Evolutionary conservation across 2,113 vertebrate species (phyloP), one percentile per base, ranked within the genome.

Genomic region (Agapornis roseicollis): DNA sequence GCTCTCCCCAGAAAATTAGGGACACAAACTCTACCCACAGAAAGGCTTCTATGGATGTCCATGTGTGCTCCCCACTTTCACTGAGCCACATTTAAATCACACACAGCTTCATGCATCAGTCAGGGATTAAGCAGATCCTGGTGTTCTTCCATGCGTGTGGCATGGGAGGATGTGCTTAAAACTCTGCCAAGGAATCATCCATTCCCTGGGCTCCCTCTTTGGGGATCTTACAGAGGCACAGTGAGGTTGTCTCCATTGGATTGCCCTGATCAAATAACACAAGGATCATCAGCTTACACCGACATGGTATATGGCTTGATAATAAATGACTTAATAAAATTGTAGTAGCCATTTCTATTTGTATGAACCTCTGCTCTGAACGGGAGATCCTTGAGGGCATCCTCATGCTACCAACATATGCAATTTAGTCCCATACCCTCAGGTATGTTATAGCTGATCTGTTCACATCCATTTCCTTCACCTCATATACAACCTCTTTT

Each of bases 51-150:
- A 19, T 3, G 20, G 23, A 35, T 20, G 53, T 41, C 61, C 41
- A 24, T 58, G 44, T 3, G 4, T 27, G 2, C 3, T 17, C 13
- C 23, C 22, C 4, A 0, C 27, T 37, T 65, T 29, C 33, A 17
- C 35, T 2, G 1, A 39, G 33, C 13, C 33, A 5, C 4, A 29
- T 41, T 46, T 41, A 35, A 52, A 39, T 14, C 52, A 35, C 33
- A 46, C 2, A 2, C 73, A n/a, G 49, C 37, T 37, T 56, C 0
- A 0, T 50, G 50, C 58, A 33, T 12, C 37, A 39, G n/a, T 24
- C 18, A 23, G 50, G 50, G 11, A 3, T n/a, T 15, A 35, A 31
- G 16, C 29, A 23, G 52, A 41, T 2, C 4, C 1, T 41, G 11
- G 39, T 55, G 55, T 19, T 46, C 37, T 20, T 28, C 47, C 19